Conservation (phyloP, 2,888 invertebrate species). For the Dicranocentrus wangi region DNA sequence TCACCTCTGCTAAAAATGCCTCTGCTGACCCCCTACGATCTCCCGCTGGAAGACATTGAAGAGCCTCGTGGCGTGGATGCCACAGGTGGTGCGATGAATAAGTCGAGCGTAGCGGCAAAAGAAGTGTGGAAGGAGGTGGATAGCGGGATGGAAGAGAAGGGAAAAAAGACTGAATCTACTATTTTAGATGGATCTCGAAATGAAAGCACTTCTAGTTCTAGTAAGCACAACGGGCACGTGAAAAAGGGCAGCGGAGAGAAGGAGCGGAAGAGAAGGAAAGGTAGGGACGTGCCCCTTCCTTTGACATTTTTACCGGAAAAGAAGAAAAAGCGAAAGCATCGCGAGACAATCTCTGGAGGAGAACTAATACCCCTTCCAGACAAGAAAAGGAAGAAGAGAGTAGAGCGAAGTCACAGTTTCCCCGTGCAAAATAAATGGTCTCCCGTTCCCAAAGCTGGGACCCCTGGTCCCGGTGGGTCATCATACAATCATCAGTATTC, state of each 20-base stretch:
- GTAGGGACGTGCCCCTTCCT: neutral
- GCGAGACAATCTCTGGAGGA: neutral
- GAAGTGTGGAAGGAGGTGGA: no score
- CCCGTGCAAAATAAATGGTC: neutral
- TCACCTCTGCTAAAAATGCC: constrained; percentile 52
- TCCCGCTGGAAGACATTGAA: neutral
- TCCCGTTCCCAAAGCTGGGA: neutral
- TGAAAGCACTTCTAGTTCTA: constrained; percentile 24
- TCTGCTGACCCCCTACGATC: constrained; percentile 37
- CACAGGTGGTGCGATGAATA: constrained; percentile 30
- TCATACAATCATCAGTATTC: neutral
- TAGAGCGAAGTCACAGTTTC: neutral
- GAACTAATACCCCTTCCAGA: neutral
- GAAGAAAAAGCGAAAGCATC: constrained; percentile 24
- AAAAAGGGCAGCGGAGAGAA: constrained; percentile 33
- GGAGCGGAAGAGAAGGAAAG: neutral
- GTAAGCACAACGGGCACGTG: constrained; percentile 23
- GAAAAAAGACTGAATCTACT: constrained; percentile 56
- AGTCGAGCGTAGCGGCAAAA: no score
- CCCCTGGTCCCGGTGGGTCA: neutral
- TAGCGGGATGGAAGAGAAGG: constrained; percentile 45
- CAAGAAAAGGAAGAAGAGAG: constrained; percentile 16
- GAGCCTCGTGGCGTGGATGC: constrained; percentile 9
- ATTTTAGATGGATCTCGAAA: constrained; percentile 49
- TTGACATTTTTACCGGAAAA: constrained; percentile 12